phyloP scores from a whole-genome alignment of 2,113 vertebrate species.

The Polyodon spathula region DNA sequence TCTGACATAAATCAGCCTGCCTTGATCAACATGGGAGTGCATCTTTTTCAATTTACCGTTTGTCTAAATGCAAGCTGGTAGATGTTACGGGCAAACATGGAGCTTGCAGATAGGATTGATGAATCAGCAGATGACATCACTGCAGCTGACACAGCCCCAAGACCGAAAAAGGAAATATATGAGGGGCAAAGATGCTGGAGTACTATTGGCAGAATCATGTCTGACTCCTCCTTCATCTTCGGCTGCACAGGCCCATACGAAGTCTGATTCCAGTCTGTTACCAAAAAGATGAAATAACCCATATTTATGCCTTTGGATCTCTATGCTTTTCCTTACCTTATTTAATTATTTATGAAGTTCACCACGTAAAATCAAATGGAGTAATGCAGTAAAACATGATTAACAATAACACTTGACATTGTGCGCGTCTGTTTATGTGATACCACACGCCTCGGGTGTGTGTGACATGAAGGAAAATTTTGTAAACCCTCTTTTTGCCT shows the following conservation, averaged over 20 bases:
- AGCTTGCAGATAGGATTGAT: conserved; percentile 92
- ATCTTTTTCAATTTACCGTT: too few relatives aligned
- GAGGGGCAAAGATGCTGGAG: conserved; percentile 37
- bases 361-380: not conserved
- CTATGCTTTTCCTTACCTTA: too few relatives aligned
- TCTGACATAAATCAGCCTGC: too few relatives aligned
- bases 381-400: too few relatives aligned
- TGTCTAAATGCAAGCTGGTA: conserved; percentile 91
- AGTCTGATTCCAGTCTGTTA: conserved; percentile 87
- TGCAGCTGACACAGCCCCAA: conserved; percentile 86
- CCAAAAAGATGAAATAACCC: not conserved
- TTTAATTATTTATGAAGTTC: too few relatives aligned
- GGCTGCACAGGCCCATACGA: conserved; percentile 50
- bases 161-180: conserved; percentile 76
- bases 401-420: too few relatives aligned
- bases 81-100: conserved; percentile 95
- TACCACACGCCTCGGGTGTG: too few relatives aligned
- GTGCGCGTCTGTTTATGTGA: too few relatives aligned
- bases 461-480: too few relatives aligned
- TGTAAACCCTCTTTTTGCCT: too few relatives aligned
- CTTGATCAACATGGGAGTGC: too few relatives aligned
- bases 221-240: conserved; percentile 29
- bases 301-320: not conserved
- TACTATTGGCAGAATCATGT: conserved; percentile 42
- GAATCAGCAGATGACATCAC: conserved; percentile 97